phyloP scores from a whole-genome alignment of 2,113 vertebrate genomes.

The Amphiprion percula region DNA sequence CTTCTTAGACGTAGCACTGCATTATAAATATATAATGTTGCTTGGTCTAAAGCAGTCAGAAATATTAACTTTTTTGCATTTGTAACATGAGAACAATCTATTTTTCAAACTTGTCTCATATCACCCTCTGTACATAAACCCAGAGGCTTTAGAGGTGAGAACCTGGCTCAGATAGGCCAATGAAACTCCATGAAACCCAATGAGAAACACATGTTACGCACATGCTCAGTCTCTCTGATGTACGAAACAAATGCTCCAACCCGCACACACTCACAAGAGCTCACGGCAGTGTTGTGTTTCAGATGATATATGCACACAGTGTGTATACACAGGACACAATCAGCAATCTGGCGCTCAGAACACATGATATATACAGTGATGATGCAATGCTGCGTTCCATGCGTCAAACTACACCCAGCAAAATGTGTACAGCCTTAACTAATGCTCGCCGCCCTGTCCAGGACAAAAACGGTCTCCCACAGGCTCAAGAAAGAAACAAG shows the following conservation, averaged over 20 bases:
- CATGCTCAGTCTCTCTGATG: conserved; percentile 31
- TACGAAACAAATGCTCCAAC: background rate
- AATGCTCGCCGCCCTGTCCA: conserved; percentile 20
- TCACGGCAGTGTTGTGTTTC: conserved; percentile 62
- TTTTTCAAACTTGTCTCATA: conserved; percentile 51
- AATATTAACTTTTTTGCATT: background rate
- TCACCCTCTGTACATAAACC: conserved; percentile 54
- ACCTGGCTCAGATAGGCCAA: conserved; percentile 60
- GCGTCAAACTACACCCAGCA: conserved; percentile 35
- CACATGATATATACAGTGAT: conserved; percentile 55
- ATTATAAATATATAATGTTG: no score
- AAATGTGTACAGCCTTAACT: conserved; percentile 34
- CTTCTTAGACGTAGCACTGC: no score
- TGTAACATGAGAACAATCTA: conserved; percentile 28
- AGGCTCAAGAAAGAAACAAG: conserved; percentile 52
- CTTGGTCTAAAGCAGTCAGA: background rate
- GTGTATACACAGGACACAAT: conserved; percentile 45
- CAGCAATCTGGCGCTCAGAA: conserved; percentile 37
- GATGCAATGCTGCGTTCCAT: conserved; percentile 61
- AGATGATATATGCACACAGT: conserved; percentile 57
- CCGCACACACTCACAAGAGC: conserved; percentile 14
- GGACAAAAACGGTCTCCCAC: conserved; percentile 39
- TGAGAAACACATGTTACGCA: conserved; percentile 73
- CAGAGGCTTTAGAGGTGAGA: conserved; percentile 68
- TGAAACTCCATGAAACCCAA: conserved; percentile 56